These are phyloP conservation scores for Rhinopomastus cyanomelas DNA, from an alignment of 2,113 vertebrate genomes.

Conservation along the genomic window DNA sequence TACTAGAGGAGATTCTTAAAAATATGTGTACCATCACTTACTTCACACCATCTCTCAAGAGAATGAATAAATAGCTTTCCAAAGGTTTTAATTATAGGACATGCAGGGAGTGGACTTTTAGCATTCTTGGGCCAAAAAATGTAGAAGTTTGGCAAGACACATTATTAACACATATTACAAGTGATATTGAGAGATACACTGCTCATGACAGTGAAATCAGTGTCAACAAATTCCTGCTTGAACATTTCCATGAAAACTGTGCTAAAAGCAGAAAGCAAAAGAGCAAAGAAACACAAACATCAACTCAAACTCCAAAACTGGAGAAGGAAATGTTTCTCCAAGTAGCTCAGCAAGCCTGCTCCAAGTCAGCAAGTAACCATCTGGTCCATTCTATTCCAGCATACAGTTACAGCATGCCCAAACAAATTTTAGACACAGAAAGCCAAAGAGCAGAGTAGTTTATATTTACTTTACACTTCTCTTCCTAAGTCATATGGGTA, in stretches of 20 bases:
- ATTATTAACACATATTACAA: not conserved
- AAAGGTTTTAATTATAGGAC: not conserved
- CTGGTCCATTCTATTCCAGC: not conserved
- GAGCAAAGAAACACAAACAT: not conserved
- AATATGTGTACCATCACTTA: not conserved
- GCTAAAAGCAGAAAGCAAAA: not conserved
- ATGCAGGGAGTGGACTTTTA: not conserved
- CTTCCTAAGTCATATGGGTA: not conserved
- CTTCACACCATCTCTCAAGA: not conserved
- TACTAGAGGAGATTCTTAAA: not conserved
- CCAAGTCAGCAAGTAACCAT: not conserved
- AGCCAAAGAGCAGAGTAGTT: not conserved
- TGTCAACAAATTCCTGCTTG: not conserved
- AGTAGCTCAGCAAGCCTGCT: not conserved
- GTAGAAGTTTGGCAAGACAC: not conserved
- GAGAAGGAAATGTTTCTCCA: not conserved
- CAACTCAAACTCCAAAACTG: not conserved
- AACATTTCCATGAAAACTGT: not conserved
- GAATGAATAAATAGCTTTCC: not conserved
- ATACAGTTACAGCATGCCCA: not conserved
- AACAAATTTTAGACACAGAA: not conserved
- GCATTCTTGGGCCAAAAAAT: not conserved
- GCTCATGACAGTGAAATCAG: not conserved
- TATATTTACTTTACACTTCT: not conserved
- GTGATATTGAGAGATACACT: not conserved